Evolutionary conservation across 2,797 vertebrate genomes (phyloP).

Genomic region (Molossus molossus): DNA sequence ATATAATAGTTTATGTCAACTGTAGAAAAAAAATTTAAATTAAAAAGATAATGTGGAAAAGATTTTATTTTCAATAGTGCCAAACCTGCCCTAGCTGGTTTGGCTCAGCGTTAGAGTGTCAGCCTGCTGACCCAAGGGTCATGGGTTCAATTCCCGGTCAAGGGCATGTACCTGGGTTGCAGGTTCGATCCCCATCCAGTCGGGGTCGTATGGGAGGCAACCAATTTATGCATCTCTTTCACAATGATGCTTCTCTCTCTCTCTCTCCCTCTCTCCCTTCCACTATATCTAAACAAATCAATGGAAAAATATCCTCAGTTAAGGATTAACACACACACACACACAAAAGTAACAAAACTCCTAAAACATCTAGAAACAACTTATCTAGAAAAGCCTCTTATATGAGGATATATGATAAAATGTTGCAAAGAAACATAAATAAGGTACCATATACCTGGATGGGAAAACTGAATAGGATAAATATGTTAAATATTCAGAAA

Average conservation of each 20-base stretch:
- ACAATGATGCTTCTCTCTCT: too few relatives aligned
- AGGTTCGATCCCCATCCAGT: too few relatives aligned
- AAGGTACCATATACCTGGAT: neutral
- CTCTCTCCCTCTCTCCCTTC: too few relatives aligned
- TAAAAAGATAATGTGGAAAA: neutral
- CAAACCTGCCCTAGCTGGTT: neutral
- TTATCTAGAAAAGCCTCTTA: constrained; percentile 4
- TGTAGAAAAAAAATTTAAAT: neutral
- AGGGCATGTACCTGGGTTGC: too few relatives aligned
- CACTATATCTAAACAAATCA: too few relatives aligned
- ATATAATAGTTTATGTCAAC: neutral
- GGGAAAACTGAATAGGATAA: neutral
- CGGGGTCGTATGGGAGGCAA: too few relatives aligned
- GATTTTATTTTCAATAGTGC: constrained; percentile 56
- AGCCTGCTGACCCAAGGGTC: too few relatives aligned
- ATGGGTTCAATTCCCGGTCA: too few relatives aligned
- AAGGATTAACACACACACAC: too few relatives aligned
- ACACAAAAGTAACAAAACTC: neutral
- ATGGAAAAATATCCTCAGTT: too few relatives aligned
- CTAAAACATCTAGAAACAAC: constrained; percentile 42
- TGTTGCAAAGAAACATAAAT: constrained; percentile 12
- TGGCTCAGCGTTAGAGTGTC: too few relatives aligned
- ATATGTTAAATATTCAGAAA: constrained; percentile 43
- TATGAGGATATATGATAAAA: neutral
- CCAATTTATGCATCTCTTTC: too few relatives aligned